These are phyloP conservation scores for Lasioglossum marginatum DNA, from an alignment of 2,888 invertebrate genomes.

Conservation along the genomic window DNA sequence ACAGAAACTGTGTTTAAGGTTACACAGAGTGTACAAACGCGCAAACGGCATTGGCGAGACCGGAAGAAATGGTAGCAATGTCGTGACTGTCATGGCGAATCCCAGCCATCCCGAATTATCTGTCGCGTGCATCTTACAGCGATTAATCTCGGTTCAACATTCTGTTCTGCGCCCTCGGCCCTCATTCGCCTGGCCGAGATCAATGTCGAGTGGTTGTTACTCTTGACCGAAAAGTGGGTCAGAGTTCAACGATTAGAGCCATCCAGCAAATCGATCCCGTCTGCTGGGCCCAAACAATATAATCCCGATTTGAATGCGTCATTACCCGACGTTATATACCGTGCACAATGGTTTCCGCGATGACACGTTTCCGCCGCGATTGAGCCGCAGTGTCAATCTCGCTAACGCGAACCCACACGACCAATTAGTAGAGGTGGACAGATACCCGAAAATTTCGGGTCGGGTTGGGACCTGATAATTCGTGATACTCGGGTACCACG, in stretches of 20 bases:
- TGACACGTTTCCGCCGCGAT: background rate
- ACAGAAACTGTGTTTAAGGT: background rate
- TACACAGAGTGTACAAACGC: background rate
- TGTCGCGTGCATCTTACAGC: background rate
- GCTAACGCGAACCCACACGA: background rate
- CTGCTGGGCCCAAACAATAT: slow-evolving; percentile 1
- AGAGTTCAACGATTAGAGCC: slow-evolving; percentile 31
- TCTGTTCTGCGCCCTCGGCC: background rate
- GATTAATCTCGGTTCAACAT: slow-evolving; percentile 6
- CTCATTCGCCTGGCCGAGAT: slow-evolving; percentile 25
- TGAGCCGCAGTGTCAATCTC: slow-evolving; percentile 6
- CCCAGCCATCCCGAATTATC: background rate
- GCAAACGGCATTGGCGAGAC: background rate
- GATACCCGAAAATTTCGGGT: too few species aligned
- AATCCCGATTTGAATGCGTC: slow-evolving; percentile 32
- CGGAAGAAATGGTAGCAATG: background rate
- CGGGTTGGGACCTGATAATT: too few species aligned
- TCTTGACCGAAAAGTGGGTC: slow-evolving; percentile 44
- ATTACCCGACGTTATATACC: slow-evolving; percentile 27
- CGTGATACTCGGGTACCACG: too few species aligned
- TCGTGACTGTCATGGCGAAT: background rate
- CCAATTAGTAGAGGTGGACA: background rate
- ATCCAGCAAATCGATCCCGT: slow-evolving; percentile 29
- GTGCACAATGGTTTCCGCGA: background rate
- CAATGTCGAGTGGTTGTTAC: slow-evolving; percentile 45